A percentile compares a stretch with the other conserved stretches of the same genome.
phyloP scores from a whole-genome alignment of 2,113 vertebrate genomes.

The Trichomycterus rosablanca region DNA sequence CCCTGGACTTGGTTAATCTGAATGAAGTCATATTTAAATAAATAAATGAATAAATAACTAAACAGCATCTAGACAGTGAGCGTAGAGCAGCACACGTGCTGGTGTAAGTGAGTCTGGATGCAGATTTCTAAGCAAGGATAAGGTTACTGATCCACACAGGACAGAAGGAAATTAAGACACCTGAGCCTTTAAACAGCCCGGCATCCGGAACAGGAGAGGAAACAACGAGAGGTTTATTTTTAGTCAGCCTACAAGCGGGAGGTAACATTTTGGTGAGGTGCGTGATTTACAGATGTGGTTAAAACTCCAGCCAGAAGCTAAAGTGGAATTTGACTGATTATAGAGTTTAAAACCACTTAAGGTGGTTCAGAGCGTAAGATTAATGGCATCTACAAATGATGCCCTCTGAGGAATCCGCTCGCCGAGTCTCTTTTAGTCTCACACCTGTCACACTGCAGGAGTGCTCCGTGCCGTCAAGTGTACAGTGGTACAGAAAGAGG shows the following conservation, averaged over 20 bases:
- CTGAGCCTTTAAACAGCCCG: slow-evolving; percentile 13
- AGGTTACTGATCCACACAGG: slow-evolving; percentile 2
- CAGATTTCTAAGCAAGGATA: slow-evolving; percentile 8
- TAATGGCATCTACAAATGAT: slow-evolving; percentile 5
- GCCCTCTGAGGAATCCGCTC: background rate
- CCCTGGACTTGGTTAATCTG: too few species aligned
- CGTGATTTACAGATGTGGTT: background rate
- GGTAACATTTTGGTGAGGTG: background rate
- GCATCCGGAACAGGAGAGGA: slow-evolving; percentile 18
- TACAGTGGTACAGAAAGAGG: slow-evolving; percentile 4
- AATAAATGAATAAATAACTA: too few species aligned
- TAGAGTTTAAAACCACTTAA: background rate
- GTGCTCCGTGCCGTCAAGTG: slow-evolving; percentile 8
- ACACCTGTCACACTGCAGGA: slow-evolving; percentile 9
- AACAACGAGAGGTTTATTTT: slow-evolving; percentile 6
- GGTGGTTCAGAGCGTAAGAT: background rate
- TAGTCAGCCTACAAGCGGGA: background rate
- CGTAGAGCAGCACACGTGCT: too few species aligned
- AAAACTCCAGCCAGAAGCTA: background rate
- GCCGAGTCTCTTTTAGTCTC: slow-evolving; percentile 9
- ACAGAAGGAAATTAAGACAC: slow-evolving; percentile 32
- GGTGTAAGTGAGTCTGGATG: too few species aligned
- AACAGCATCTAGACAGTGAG: too few species aligned
- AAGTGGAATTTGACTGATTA: background rate
- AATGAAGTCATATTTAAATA: too few species aligned